These are phyloP conservation scores for Channa striata DNA, from an alignment of 2,797 vertebrate genomes.

Conservation along the genomic window DNA sequence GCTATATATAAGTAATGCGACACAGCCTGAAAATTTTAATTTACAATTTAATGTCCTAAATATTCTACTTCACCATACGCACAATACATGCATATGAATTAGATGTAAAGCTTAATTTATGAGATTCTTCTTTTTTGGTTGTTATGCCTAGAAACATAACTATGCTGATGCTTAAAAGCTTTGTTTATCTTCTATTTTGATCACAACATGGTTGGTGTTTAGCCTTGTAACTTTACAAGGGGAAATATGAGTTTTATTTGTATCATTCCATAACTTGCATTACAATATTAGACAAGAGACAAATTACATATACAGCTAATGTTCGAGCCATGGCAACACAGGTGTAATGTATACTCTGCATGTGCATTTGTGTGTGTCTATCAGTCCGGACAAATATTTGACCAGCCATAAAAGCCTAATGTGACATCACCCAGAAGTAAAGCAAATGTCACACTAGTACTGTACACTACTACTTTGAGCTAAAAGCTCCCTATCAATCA, in stretches of 20 bases:
- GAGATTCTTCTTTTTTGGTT: background rate
- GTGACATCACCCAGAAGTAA: conserved; percentile 51
- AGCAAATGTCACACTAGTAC: conserved; percentile 34
- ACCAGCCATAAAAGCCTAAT: conserved; percentile 56
- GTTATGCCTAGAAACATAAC: too few relatives aligned
- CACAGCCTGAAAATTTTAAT: too few relatives aligned
- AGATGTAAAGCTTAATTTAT: background rate
- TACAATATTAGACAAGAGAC: conserved; percentile 1
- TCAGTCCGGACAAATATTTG: conserved; percentile 62
- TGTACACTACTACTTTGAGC: background rate
- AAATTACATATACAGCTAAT: conserved; percentile 47
- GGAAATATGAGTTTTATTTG: conserved; percentile 6
- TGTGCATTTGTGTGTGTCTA: conserved; percentile 43
- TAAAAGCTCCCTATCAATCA: conserved; percentile 13
- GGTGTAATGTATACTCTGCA: conserved; percentile 43
- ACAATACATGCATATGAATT: background rate
- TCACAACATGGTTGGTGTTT: conserved; percentile 3
- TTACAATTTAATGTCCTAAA: background rate
- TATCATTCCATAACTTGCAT: conserved; percentile 18
- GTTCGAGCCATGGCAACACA: conserved; percentile 59
- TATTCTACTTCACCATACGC: background rate
- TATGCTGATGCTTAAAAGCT: background rate
- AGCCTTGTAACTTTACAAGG: background rate
- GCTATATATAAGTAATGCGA: too few relatives aligned
- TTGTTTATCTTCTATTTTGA: conserved; percentile 1